Conservation (phyloP, 2,888 invertebrate species). For the Autographa pulchrina region DNA sequence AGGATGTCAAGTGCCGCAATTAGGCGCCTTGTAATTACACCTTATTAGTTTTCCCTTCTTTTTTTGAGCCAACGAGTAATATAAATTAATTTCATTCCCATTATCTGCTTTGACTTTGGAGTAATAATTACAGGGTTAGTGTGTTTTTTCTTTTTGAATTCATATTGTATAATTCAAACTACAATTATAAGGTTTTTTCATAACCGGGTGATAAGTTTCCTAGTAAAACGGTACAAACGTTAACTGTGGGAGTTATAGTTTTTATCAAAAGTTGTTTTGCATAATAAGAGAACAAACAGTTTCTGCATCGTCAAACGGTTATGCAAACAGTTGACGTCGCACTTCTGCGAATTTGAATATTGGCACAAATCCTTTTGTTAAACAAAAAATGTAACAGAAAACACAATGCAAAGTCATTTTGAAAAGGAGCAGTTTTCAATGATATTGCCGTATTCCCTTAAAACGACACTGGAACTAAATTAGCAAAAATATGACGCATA, state of each 20-base stretch:
- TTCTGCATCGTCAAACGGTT: constrained; percentile 70
- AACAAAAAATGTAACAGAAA: constrained; percentile 63
- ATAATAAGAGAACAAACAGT: constrained; percentile 56
- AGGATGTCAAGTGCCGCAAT: constrained; percentile 83
- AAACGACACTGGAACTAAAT: constrained; percentile 69
- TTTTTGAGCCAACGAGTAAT: constrained; percentile 70
- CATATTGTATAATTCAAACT: constrained; percentile 36
- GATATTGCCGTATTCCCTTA: constrained; percentile 67
- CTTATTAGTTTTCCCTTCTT: constrained; percentile 78
- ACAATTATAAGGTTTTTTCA: constrained; percentile 38
- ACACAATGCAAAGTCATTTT: constrained; percentile 56
- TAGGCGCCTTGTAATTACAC: constrained; percentile 81
- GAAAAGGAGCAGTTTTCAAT: constrained; percentile 68
- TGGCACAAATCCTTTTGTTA: constrained; percentile 74
- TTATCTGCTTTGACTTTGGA: constrained; percentile 72
- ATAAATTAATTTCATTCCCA: constrained; percentile 75
- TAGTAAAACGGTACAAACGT: constrained; percentile 27
- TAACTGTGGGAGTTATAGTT: constrained; percentile 26
- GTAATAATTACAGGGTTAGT: constrained; percentile 66
- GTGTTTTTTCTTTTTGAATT: constrained; percentile 45
- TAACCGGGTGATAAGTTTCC: constrained; percentile 15
- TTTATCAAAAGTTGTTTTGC: constrained; percentile 42
- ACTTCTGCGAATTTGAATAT: constrained; percentile 84
- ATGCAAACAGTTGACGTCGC: constrained; percentile 70
- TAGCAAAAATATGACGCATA: constrained; percentile 70